Evolutionary conservation across 64 coral and sea anemone species (phyloP), one percentile per base, ranked within the genome.

Genomic region (Montipora capricornis): DNA sequence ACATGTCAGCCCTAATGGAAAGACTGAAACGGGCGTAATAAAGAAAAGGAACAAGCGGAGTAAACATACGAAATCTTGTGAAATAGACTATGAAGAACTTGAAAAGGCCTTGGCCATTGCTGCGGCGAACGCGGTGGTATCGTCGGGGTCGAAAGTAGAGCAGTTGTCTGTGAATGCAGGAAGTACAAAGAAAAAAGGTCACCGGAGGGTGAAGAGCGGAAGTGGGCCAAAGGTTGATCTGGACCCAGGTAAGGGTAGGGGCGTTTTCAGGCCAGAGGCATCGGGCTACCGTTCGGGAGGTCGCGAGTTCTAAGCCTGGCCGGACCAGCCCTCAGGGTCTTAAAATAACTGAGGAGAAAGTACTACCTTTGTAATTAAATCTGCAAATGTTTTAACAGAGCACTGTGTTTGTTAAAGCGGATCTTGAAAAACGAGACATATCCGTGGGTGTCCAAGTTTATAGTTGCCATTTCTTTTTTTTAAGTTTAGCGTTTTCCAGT

Each of bases 41-140:
- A 98, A 92, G 93, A 98, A 95, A 80, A 98, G 92, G 70, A 98
- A 98, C 16, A 90, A 95, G 16, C 94, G 89, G 61, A 99, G 96
- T 37, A 90, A 95, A 26, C 77, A 94, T 60, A 99, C 95, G 51
- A 99, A 96, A 83, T 99, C 98, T 53, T 99, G 98, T 94, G 98
- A 99, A 93, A 93, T 99, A 92, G 98, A 99, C 86, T 96, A 89
- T 90, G 98, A 99, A 13, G 98, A 99, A 77, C 93, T 99, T 70
- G 95, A 99, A 89, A 99, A 99, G 83, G 95, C 95, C 81, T 87
- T 99, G 46, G 91, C 91, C 4, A 44, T 92, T 26, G 98, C 93
- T 26, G 95, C 95, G 48, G 87, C 91, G 26, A 91, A 82, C 94
- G 88, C 94, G 8, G 79, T 89, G 15, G 81, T 82, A 13, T 57